phyloP scores from a whole-genome alignment of 2,797 vertebrate species.

The Brachymystax lenok region DNA sequence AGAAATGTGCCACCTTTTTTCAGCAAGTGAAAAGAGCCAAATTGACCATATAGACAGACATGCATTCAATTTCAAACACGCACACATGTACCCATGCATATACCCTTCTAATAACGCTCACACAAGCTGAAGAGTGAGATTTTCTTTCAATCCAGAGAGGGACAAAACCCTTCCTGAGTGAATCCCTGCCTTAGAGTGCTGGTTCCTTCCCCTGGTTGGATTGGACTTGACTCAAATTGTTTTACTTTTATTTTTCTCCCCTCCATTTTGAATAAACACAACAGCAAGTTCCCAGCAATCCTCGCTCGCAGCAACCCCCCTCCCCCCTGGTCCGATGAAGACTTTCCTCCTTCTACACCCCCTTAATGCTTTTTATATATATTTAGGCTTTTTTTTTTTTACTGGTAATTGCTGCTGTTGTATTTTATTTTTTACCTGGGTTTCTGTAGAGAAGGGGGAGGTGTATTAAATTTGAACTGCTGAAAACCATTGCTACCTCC shows the following conservation, averaged over 20 bases:
- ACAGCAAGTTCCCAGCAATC: slow-evolving; percentile 82
- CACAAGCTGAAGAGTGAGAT: slow-evolving; percentile 73
- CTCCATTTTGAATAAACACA: slow-evolving; percentile 81
- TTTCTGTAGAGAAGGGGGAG: slow-evolving; percentile 90
- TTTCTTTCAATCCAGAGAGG: slow-evolving; percentile 75
- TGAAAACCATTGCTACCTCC: slow-evolving; percentile 78
- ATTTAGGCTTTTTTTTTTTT: slow-evolving; percentile 86
- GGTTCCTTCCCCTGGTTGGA: slow-evolving; percentile 81
- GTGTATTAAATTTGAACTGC: slow-evolving; percentile 85
- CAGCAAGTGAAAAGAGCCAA: slow-evolving; percentile 75
- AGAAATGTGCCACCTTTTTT: slow-evolving; percentile 78
- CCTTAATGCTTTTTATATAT: slow-evolving; percentile 58
- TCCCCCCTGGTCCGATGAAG: slow-evolving; percentile 75
- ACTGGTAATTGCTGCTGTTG: slow-evolving; percentile 98
- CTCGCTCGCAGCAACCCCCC: slow-evolving; percentile 50
- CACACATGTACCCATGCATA: slow-evolving; percentile 72
- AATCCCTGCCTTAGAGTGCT: slow-evolving; percentile 82
- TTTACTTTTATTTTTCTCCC: slow-evolving; percentile 60
- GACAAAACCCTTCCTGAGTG: slow-evolving; percentile 77
- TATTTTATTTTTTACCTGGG: slow-evolving; percentile 99
- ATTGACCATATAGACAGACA: slow-evolving; percentile 62
- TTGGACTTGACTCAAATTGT: slow-evolving; percentile 79
- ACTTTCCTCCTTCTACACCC: slow-evolving; percentile 63
- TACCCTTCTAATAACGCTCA: slow-evolving; percentile 49
- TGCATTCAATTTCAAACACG: slow-evolving; percentile 65